phyloP scores from a whole-genome alignment of 2,113 vertebrate genomes.

The Zosterops lateralis region DNA sequence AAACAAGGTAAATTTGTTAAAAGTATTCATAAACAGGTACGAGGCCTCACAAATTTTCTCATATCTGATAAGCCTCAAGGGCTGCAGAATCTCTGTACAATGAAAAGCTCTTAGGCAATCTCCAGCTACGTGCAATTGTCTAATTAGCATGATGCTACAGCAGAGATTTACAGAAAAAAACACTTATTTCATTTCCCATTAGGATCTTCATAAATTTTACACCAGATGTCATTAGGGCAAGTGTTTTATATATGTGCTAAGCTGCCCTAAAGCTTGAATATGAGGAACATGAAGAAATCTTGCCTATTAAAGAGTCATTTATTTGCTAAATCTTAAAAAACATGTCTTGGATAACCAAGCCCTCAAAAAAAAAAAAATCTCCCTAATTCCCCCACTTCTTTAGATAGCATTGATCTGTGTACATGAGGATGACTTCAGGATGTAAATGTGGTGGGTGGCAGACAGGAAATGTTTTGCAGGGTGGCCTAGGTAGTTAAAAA shows the following conservation, averaged over 20 bases:
- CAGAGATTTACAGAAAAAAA: neutral
- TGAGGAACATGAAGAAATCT: neutral
- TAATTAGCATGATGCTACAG: neutral
- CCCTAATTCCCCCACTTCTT: neutral
- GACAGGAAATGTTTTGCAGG: neutral
- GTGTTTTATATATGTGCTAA: neutral
- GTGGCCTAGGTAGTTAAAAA: neutral
- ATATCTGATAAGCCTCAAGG: neutral
- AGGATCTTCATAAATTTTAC: neutral
- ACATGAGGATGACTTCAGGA: neutral
- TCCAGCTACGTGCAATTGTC: neutral
- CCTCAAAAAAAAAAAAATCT: neutral
- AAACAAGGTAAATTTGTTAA: neutral
- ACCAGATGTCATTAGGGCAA: neutral
- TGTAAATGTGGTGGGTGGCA: neutral
- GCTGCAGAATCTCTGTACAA: neutral
- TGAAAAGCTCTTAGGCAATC: neutral
- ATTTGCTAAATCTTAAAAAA: neutral
- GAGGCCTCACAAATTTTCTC: neutral
- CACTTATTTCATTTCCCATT: neutral
- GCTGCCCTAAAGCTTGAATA: neutral
- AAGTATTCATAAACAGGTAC: neutral
- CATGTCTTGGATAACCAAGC: rapidly evolving
- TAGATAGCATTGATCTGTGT: neutral
- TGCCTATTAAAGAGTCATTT: neutral